Evolutionary conservation across 2,113 vertebrate species (phyloP), one percentile per base, ranked within the genome.

Genomic region (Otus sunia): DNA sequence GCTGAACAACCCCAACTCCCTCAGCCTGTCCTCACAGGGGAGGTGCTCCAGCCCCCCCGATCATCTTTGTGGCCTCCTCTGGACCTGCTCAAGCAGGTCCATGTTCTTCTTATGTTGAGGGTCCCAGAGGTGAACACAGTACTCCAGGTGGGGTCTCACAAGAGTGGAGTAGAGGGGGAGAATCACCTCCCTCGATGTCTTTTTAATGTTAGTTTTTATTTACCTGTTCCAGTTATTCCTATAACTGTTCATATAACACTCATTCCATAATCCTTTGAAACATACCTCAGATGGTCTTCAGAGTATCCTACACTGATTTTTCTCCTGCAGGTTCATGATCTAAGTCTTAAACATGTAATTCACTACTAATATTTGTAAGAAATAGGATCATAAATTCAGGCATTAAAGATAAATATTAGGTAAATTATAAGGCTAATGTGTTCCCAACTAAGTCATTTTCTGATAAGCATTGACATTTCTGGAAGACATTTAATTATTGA

Each of bases 401-500:
- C 67, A 59, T 59, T 96, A 92, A 94, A 91, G 91, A 91, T 82
- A 95, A 97, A 97, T 95, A 97, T 92, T 96, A 94, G 73, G 66
- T 95, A 94, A 96, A 94, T 90, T 91, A 93, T 88, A 91, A 92
- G 72, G 67, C 59, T 93, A 96, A 96, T 94, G 87, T 89, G 86
- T 95, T 95, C 43, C 81, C 55, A 96, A 90, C 84, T 93, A 97
- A 95, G 78, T 86, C 10, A 94, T 97, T 97, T 96, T 95, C 88
- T 95, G 92, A 96, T 97, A 94, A 88, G 87, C 96, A 95, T 63
- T 97, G 96, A 93, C 94, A 97, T 97, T 96, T 96, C 11, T 81
- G 20, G 67, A 95, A 95, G 92, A 77, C 75, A 84, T 94, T 91
- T 96, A 94, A 94, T 94, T 96, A 92, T 96, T 95, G 96, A 95